Conservation (phyloP, 2,797 vertebrate genomes). For the Macrochelys suwanniensis region DNA sequence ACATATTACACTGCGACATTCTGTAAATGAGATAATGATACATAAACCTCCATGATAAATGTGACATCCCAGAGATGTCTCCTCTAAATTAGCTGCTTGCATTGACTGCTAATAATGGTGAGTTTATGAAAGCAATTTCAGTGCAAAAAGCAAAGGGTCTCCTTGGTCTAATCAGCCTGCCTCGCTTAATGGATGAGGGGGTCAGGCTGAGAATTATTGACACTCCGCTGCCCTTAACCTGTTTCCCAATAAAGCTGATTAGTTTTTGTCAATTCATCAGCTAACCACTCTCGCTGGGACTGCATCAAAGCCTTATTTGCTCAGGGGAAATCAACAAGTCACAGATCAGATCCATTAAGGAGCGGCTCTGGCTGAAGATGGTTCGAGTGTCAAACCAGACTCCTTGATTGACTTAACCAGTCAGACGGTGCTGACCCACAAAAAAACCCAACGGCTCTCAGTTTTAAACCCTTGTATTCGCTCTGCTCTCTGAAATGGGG, state of each 20-base stretch:
- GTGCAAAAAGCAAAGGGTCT: constrained; percentile 79
- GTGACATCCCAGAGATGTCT: constrained; percentile 82
- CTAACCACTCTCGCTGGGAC: constrained; percentile 85
- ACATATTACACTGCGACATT: constrained; percentile 82
- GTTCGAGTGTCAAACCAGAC: neutral
- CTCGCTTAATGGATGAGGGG: constrained; percentile 94
- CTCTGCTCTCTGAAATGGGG: neutral
- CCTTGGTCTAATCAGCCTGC: constrained; percentile 92
- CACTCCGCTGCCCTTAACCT: constrained; percentile 96
- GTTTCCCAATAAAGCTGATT: constrained; percentile 99
- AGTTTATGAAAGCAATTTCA: constrained; percentile 88
- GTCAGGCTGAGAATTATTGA: constrained; percentile 95
- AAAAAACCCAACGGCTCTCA: neutral
- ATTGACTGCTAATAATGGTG: constrained; percentile 85
- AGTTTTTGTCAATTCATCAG: constrained; percentile 98
- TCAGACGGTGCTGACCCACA: neutral
- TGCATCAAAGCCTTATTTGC: constrained; percentile 92
- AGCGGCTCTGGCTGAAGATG: constrained; percentile 75
- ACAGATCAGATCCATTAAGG: constrained; percentile 84
- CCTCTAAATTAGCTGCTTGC: constrained; percentile 82
- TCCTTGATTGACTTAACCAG: neutral
- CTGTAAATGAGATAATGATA: constrained; percentile 87
- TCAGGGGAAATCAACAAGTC: constrained; percentile 98
- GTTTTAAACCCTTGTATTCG: neutral
- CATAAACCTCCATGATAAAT: constrained; percentile 85